Evolutionary conservation across 2,888 invertebrate species (phyloP), one percentile per base, ranked within the genome.

Genomic region (Mythimna albipuncta): DNA sequence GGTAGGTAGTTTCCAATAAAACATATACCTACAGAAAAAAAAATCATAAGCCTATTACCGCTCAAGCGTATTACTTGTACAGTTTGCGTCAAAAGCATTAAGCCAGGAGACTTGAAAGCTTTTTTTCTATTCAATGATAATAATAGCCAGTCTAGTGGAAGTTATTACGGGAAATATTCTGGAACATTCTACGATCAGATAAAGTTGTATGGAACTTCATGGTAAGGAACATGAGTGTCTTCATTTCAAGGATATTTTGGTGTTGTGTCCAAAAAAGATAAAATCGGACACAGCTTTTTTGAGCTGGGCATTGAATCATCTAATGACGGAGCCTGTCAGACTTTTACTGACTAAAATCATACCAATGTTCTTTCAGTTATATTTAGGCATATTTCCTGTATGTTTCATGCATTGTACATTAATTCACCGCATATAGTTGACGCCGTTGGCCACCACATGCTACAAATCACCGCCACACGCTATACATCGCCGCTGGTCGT

Each of bases 71-170:
- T 75, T 71, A 72, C 77, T 83, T 85, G 63, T 47, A 72, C 77
- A 32, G 32, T 32, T 81, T 83, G 63, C 38, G 50, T 32, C 64
- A 71, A 66, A 62, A 69, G 57, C 72, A 72, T 74, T 73, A 79
- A 77, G 71, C 64, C 70, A 75, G 38, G 26, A 69, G 75, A 74
- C 64, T 58, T 72, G 62, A 71, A 75, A 66, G 69, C 75, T 77
- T 81, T 88, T 81, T 83, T 88, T 85, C 81, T 78, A 75, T 84
- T 84, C 83, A 85, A 86, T 85, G 83, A 85, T 84, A 87, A 89
- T 86, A 86, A 85, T 83, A 85, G 61, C 64, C 85, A 86, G 76
- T 85, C 84, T 87, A 57, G 62, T 84, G 87, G 87, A 89, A 89
- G 82, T 86, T 85, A 87, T 87, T 85, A 69, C 76, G 69, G 79